These are phyloP conservation scores for Rhynchotus rufescens DNA, from an alignment of 2,797 vertebrate species.

Conservation along the genomic window DNA sequence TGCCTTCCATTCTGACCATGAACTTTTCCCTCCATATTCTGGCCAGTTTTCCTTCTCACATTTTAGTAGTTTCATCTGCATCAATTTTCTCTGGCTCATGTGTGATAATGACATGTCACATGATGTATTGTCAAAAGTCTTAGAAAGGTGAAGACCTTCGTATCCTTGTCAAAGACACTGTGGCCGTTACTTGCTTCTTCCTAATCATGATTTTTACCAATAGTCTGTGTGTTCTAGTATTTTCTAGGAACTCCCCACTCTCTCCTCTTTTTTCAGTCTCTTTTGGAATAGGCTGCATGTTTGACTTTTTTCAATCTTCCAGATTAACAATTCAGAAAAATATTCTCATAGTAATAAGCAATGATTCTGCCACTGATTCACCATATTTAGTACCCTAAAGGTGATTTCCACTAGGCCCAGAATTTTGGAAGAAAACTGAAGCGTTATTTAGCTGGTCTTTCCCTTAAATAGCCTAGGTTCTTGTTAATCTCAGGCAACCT, in stretches of 20 bases:
- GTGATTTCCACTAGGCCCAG: not conserved
- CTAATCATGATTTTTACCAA: not conserved
- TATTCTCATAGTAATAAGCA: not conserved
- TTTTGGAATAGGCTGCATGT: not conserved
- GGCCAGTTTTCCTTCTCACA: not conserved
- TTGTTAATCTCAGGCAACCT: not conserved
- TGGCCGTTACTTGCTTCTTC: not conserved
- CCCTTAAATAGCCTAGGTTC: not conserved
- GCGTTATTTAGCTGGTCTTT: not conserved
- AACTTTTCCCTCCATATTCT: not conserved
- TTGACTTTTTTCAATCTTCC: not conserved
- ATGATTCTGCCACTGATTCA: not conserved
- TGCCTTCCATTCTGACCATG: not conserved
- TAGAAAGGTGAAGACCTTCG: not conserved
- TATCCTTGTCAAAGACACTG: not conserved
- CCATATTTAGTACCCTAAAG: not conserved
- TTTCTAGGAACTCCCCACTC: not conserved
- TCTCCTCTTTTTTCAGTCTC: not conserved
- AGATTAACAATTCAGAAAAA: not conserved
- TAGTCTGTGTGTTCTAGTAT: not conserved
- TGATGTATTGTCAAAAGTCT: not conserved
- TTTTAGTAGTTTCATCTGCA: not conserved
- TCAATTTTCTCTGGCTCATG: not conserved
- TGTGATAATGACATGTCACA: not conserved
- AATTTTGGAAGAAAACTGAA: not conserved